Base-by-base conservation (phyloP, 2,888 invertebrate genomes). In the Chaitophorus viminalis region DNA sequence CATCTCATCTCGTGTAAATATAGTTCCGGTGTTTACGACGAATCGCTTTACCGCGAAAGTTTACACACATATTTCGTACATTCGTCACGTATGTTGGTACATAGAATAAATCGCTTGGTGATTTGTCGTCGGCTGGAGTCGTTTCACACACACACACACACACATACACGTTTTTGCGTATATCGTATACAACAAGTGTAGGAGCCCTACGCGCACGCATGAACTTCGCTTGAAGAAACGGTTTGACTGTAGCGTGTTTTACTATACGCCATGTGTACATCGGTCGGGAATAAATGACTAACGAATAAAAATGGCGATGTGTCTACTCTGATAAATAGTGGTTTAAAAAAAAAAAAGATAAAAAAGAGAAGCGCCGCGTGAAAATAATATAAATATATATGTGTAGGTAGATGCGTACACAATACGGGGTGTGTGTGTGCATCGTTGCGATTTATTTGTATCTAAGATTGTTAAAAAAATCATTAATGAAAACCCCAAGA, bases 111-210 rank as follows among this genome's bases (percentile, higher is more conserved):
- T 70, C 46, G 39, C 17, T 70, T 9, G 65, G 65, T 81, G 81
- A 81, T 81, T 81, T 81, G 81, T 81, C 81, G 81, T 46, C 46
- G 46, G 31, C 46, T 60, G 68, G 46, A 46, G 46, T 70, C 70
- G 21, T 82, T 82, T 82, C 70, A 31, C 81, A n/a, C n/a, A 36
- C 36, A 33, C 79, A 25, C 17, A 9, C 17, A 25, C 54, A 31
- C 25, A 29, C 0, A 31, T 21, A 52, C 36, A 46, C 11, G 39
- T 46, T 46, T 46, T 14, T 11, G 14, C 46, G 46, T 14, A 36
- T 25, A 33, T n/a, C n/a, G n/a, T n/a, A n/a, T n/a, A n/a, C n/a
- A n/a, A n/a, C n/a, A 60, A 78, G 60, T 65, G 9, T 9, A 46
- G 29, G 9, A 60, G 33, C 54, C 46, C 14, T 46, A 39, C n/a